Base-by-base conservation (phyloP, 2,113 vertebrate genomes). In the Telmatochromis brachygnathus region DNA sequence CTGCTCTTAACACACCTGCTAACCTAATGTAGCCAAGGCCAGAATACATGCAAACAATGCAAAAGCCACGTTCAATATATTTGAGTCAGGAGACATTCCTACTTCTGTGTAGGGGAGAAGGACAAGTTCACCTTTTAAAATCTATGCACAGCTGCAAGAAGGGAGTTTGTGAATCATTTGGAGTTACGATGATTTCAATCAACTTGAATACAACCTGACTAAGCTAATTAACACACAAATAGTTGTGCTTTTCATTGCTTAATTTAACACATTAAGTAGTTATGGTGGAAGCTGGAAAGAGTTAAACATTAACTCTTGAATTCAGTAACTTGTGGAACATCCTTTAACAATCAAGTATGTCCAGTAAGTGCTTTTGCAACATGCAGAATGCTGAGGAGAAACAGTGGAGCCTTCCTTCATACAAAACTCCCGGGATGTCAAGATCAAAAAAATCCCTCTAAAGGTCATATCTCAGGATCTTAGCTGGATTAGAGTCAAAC, bases 1-100 rank as follows among this genome's bases (percentile, higher is more conserved):
- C 49, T 56, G 85, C n/a, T 49, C 83, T 84, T 75, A 19, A 49
- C 85, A 90, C 94, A 94, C 73, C 91, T 87, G 84, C 84, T 89
- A 53, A 33, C 83, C 84, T 86, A 83, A 88, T 87, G 85, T 65
- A 33, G 53, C 82, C 82, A 85, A 82, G 65, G 11, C 56, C 82
- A 49, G 45, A 89, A 85, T 73, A 54, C 55, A 91, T 10, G 21
- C 56, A 87, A 55, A 73, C 28, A 53, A 83, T 19, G 70, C 42
- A 65, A 85, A 81, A 54, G 47, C 14, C 21, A 9, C 15, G 21
- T 83, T 45, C 13, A 45, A 23, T 53, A 51, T 81, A 86, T 84
- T 47, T 19, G 42, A 65, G 45, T 73, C 11, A 37, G 19, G 6
- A 56, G 12, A 47, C 17, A 37, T 82, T 75, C 79, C 60, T 81